These are phyloP conservation scores for Loriculus beryllinus DNA, from an alignment of 2,797 vertebrate species.

Conservation along the genomic window DNA sequence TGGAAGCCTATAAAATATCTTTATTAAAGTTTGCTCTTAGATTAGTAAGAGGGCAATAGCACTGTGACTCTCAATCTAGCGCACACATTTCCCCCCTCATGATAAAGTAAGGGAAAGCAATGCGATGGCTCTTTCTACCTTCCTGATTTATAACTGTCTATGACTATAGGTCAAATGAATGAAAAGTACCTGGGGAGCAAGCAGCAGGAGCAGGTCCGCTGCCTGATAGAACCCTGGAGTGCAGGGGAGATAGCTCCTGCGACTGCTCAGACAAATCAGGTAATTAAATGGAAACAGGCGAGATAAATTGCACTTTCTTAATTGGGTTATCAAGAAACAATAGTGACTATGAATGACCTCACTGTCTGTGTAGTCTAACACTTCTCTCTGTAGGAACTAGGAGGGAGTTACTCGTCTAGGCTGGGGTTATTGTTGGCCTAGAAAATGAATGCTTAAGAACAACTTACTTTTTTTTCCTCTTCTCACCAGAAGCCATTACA, in stretches of 20 bases:
- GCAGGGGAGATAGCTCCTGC: constrained; percentile 22
- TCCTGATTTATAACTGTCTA: constrained; percentile 21
- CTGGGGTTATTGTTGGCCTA: constrained; percentile 69
- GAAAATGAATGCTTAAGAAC: constrained; percentile 57
- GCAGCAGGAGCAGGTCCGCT: neutral
- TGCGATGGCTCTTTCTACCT: neutral
- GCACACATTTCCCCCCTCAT: neutral
- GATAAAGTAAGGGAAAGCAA: neutral
- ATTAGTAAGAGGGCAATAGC: neutral
- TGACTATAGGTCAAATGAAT: constrained; percentile 54
- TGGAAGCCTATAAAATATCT: neutral
- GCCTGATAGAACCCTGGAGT: neutral
- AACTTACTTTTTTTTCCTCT: neutral
- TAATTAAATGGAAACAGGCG: constrained; percentile 75
- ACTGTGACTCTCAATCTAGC: neutral
- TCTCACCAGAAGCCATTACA: constrained; percentile 42
- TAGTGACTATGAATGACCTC: constrained; percentile 70
- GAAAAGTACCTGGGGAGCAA: constrained; percentile 36
- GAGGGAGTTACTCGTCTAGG: constrained; percentile 62
- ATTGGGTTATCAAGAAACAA: constrained; percentile 76
- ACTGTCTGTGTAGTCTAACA: constrained; percentile 71
- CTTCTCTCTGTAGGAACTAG: constrained; percentile 53
- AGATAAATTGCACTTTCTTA: constrained; percentile 76
- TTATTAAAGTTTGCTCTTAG: neutral
- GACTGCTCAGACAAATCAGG: constrained; percentile 72